Evolutionary conservation across 2,888 invertebrate genomes (phyloP).

Genomic region (Ariolimax columbianus): DNA sequence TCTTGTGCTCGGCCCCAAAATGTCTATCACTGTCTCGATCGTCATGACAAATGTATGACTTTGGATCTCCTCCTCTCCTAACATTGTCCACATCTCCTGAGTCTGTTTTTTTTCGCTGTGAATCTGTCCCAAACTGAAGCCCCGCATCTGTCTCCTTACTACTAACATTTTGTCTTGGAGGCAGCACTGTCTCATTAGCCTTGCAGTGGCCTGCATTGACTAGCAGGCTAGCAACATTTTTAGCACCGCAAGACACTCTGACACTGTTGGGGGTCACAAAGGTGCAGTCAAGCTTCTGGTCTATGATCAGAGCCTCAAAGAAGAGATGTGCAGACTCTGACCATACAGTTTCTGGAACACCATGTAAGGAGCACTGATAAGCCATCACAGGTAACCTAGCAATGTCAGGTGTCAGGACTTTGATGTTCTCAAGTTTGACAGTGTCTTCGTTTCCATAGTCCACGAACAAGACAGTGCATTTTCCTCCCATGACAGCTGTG

Average conservation of each 20-base stretch:
- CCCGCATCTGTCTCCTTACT: background rate
- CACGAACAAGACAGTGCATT: slow-evolving; percentile 82
- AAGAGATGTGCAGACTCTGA: slow-evolving; percentile 56
- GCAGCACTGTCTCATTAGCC: background rate
- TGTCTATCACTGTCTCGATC: background rate
- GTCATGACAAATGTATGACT: background rate
- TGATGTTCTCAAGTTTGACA: slow-evolving; percentile 39
- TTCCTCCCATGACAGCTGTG: slow-evolving; percentile 78
- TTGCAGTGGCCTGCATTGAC: slow-evolving; percentile 21
- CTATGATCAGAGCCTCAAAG: slow-evolving; percentile 62
- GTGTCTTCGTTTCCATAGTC: slow-evolving; percentile 82
- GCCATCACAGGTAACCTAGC: slow-evolving; percentile 56
- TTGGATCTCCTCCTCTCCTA: background rate
- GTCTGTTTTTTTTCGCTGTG: background rate
- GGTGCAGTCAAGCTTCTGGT: slow-evolving; percentile 61
- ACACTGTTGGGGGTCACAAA: slow-evolving; percentile 57
- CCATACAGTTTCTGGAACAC: slow-evolving; percentile 57
- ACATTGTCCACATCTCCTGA: background rate
- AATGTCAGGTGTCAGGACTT: slow-evolving; percentile 51
- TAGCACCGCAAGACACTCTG: slow-evolving; percentile 52
- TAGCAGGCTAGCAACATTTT: slow-evolving; percentile 53
- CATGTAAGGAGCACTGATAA: slow-evolving; percentile 56
- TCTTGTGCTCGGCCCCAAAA: background rate
- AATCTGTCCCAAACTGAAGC: background rate
- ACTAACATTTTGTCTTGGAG: background rate